Evolutionary conservation across 2,888 invertebrate species (phyloP), one percentile per base, ranked within the genome.

Genomic region (Tetramorium bicarinatum): DNA sequence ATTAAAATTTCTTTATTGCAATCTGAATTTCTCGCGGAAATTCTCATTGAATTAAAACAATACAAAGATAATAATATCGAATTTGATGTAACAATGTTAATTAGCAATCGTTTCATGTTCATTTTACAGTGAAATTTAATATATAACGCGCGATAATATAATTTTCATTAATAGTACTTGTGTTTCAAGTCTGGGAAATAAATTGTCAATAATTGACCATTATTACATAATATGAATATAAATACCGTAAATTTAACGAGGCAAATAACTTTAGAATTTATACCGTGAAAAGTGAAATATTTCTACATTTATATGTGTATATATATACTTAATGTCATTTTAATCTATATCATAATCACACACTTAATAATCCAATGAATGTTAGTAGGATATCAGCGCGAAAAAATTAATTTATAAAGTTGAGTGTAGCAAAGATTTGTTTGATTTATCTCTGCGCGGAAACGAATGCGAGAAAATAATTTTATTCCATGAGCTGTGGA

Each of bases 381-480:
- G 29, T 41, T 34, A 44, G 11, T 11, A 11, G 9, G 13, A 77
- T 67, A 67, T 56, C 13, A 11, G 13, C 15, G 29, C 18, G 25
- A 56, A 34, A 34, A 15, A 69, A 9, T 13, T 38, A 9, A 25
- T 29, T 21, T 38, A 25, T 34, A 34, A n/a, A n/a, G 29, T 34
- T 34, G 29, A 34, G 4, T 41, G 47, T n/a, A 21, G 29, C 18
- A 13, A 18, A 18, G 8, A 61, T 44, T 59, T n/a, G 15, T 21
- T 79, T 59, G 47, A 69, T 54, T 59, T 61, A 80, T 66, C n/a
- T 21, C 13, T 9, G 21, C 18, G 29, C 18, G 44, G 44, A 47
- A 47, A 6, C 41, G 67, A 25, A 76, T 13, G 25, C 18, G 9
- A 7, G 21, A 59, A 69, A 80, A 79, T 69, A 52, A 80, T 80